Base-by-base conservation (phyloP, 2,888 invertebrate species). In the Cataglyphis livida region DNA sequence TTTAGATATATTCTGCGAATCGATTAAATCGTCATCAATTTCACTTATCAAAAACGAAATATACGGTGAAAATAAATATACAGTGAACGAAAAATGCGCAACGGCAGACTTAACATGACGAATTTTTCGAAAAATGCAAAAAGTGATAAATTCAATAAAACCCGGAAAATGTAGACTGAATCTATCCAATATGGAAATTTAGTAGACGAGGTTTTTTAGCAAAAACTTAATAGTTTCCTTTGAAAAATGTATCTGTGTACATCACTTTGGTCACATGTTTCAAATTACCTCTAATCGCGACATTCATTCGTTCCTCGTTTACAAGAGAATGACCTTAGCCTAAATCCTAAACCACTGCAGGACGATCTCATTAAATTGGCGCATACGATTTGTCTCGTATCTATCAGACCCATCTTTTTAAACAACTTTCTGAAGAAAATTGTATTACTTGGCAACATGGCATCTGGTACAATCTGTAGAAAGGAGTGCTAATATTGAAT, bases 351-450 rank as follows among this genome's bases (percentile, higher is more conserved):
- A 25, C 51, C 41, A 21, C 35, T 4, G 6, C 38, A 28, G 35
- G 18, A 21, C 35, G n/a, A 79, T 25, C 78, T 79, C 71, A 35
- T 79, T 79, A 79, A 78, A 70, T 35, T 44, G 61, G 71, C 7
- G 57, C 78, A 70, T 78, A 68, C 68, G 76, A 78, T 70, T 79
- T 44, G 44, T 79, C 78, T 59, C 44, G 70, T 71, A 48, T 70
- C 70, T 59, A 79, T 70, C 78, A 61, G 57, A 61, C 6, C 1
- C 7, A 51, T 70, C 48, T 25, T 71, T 70, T 70, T 61, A 35
- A 61, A 59, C 59, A 59, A 48, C 41, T 61, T 70, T 79, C 71
- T 79, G 51, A n/a, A 18, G n/a, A 59, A 79, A 59, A 71, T 59
- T 78, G 61, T 59, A 78, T 78, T 78, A 78, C 57, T 70, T 4